Evolutionary conservation across 2,113 vertebrate genomes (phyloP).

Genomic region (Prionailurus bengalensis): DNA sequence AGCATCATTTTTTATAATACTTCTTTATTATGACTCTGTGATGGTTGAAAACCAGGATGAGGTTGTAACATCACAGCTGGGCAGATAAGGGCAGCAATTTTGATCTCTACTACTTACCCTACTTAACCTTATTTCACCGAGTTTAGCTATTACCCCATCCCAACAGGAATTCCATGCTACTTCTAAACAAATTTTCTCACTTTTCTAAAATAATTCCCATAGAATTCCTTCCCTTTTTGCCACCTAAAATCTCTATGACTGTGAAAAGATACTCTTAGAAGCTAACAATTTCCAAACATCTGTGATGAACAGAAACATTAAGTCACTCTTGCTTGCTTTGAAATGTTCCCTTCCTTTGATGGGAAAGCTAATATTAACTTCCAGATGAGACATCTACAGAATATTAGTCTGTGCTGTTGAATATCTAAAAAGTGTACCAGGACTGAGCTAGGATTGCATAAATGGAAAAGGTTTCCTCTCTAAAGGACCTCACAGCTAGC

Average conservation of each 20-base stretch:
- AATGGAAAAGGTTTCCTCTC: background rate
- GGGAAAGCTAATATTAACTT: constrained; percentile 4
- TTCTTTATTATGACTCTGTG: background rate
- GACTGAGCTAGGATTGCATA: background rate
- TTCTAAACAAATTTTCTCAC: background rate
- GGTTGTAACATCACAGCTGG: background rate
- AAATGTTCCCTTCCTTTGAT: background rate
- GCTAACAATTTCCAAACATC: background rate
- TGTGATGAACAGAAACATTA: constrained; percentile 10
- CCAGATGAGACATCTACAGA: background rate
- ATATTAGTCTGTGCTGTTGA: background rate
- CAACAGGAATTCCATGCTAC: background rate
- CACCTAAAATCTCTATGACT: background rate
- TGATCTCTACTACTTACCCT: background rate
- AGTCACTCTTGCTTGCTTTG: background rate
- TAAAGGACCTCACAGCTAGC: background rate
- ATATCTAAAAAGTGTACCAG: background rate
- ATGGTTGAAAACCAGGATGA: background rate
- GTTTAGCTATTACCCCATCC: background rate
- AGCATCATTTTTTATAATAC: background rate
- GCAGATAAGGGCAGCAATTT: background rate
- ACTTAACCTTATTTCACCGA: background rate
- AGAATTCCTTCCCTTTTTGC: background rate
- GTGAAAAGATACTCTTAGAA: constrained; percentile 11
- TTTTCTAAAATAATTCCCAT: background rate